Evolutionary conservation across 2,888 invertebrate species (phyloP).

Genomic region (Synergus japonicus): DNA sequence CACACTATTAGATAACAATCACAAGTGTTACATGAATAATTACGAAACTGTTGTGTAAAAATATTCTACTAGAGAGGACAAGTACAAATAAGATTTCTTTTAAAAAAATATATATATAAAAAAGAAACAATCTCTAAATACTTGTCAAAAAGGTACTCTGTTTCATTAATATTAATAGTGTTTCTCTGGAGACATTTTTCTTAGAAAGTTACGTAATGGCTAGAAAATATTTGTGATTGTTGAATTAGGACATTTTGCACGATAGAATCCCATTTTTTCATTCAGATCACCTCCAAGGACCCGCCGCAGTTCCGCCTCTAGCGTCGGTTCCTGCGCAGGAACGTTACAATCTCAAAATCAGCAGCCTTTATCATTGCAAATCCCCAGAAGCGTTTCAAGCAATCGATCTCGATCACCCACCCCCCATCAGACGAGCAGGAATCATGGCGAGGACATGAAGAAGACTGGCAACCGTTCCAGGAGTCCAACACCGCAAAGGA

Average conservation of each 20-base stretch:
- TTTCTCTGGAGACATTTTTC: background rate
- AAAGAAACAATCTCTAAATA: background rate
- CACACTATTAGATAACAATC: background rate
- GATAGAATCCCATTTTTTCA: constrained; percentile 51
- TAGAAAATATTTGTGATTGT: constrained; percentile 18
- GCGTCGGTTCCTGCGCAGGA: constrained; percentile 76
- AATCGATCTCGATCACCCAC: constrained; percentile 79
- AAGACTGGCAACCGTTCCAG: constrained; percentile 76
- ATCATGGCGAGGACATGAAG: constrained; percentile 62
- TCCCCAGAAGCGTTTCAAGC: constrained; percentile 76
- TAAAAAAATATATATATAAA: background rate
- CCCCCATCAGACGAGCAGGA: constrained; percentile 68
- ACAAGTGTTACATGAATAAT: background rate
- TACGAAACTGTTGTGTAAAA: background rate
- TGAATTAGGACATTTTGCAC: constrained; percentile 30
- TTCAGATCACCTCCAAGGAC: constrained; percentile 79
- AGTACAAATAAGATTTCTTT: background rate
- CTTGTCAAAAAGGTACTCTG: no score
- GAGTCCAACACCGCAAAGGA: constrained; percentile 79
- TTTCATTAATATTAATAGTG: background rate
- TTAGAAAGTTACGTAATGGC: background rate
- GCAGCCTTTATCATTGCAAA: constrained; percentile 66
- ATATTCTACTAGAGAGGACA: background rate
- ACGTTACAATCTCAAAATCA: constrained; percentile 64
- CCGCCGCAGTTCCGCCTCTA: constrained; percentile 78